phyloP scores from a whole-genome alignment of 2,888 invertebrate species.

The Hydriomena furcata region DNA sequence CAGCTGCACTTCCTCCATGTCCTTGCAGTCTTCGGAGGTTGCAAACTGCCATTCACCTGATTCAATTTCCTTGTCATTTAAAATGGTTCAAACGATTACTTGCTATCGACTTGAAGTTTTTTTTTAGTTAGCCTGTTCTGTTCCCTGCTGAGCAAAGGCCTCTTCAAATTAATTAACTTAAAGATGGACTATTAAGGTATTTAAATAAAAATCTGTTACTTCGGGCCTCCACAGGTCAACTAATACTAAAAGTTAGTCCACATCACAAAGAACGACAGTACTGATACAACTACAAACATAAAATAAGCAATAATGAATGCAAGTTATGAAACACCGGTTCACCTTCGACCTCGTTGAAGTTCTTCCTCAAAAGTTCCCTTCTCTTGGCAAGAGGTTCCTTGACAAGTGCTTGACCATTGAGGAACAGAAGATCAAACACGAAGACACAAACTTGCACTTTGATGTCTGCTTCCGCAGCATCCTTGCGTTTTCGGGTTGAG shows the following conservation, averaged over 20 bases:
- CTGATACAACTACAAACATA: no score
- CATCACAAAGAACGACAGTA: no score
- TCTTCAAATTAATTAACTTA: no score
- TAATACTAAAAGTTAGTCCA: no score
- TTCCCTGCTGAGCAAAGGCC: no score
- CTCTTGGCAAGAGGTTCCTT: conserved; percentile 2
- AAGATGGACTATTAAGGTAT: no score
- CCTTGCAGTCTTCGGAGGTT: conserved; percentile 89
- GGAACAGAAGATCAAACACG: conserved; percentile 96
- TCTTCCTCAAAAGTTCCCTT: not conserved
- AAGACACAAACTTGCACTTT: conserved; percentile 95
- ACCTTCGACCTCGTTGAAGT: conserved; percentile 8
- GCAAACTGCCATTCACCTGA: conserved; percentile 94
- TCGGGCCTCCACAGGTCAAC: no score
- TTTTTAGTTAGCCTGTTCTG: no score
- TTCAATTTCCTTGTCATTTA: no score
- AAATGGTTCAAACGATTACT: not conserved
- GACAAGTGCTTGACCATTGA: conserved; percentile 53
- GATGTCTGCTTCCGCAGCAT: conserved; percentile 75
- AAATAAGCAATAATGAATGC: no score
- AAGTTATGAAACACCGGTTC: no score
- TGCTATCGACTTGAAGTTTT: conserved; percentile 1
- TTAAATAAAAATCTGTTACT: no score
- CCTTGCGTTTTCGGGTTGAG: conserved; percentile 97
- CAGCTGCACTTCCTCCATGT: conserved; percentile 95